These are phyloP conservation scores for Anthoscopus minutus DNA, from an alignment of 2,113 vertebrate species.

Conservation along the genomic window DNA sequence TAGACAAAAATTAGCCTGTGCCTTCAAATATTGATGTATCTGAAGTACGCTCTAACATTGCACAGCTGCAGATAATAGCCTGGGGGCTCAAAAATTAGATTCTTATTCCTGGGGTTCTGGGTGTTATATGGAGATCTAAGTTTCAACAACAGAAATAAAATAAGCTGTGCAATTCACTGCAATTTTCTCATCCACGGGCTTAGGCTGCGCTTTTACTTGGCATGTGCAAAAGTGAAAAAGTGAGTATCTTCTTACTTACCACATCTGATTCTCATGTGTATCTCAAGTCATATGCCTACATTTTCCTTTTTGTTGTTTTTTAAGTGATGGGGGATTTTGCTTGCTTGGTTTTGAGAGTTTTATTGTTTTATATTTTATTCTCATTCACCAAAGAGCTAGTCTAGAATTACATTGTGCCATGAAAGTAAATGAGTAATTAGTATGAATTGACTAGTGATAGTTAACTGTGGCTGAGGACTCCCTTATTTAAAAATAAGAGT, in stretches of 20 bases:
- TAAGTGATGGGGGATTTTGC: fast-evolving
- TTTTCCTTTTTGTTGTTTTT: background rate
- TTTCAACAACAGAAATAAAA: background rate
- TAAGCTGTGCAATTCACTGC: background rate
- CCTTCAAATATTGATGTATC: background rate
- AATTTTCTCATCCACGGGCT: background rate
- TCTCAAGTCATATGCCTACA: background rate
- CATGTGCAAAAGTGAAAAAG: background rate
- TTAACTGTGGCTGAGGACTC: background rate
- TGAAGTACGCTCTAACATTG: background rate
- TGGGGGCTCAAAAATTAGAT: background rate
- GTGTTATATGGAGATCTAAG: background rate
- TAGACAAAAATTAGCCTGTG: background rate
- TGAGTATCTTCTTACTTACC: background rate
- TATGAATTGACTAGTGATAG: background rate
- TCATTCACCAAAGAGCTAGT: background rate
- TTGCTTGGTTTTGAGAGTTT: background rate
- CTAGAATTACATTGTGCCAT: background rate
- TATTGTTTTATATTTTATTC: background rate
- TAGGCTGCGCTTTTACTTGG: background rate
- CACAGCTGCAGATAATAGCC: background rate
- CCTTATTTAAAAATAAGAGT: background rate
- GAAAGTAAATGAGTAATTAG: background rate
- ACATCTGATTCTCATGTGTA: background rate
- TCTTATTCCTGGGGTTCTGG: background rate